Percentiles rank a stretch among this genome's conserved stretches.
phyloP scores from a whole-genome alignment of 2,888 invertebrate species.

The Prosopocoilus inquinatus region DNA sequence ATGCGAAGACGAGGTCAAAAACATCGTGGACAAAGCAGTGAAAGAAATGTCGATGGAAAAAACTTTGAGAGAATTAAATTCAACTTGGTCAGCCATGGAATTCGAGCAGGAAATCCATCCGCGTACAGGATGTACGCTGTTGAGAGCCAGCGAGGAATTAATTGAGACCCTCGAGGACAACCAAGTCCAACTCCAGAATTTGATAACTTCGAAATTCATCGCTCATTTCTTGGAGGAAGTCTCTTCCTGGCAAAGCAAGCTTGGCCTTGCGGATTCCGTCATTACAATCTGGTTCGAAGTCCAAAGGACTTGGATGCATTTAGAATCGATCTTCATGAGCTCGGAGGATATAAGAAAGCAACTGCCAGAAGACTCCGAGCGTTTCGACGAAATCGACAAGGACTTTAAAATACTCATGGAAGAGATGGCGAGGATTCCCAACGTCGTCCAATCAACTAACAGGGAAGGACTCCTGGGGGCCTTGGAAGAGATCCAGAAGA shows the following conservation, averaged over 20 bases:
- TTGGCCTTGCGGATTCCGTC: conserved; percentile 91
- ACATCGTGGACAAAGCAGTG: conserved; percentile 96
- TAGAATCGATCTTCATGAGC: conserved; percentile 97
- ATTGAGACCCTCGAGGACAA: conserved; percentile 97
- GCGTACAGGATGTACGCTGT: conserved; percentile 80
- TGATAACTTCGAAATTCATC: conserved; percentile 95
- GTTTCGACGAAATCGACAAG: conserved; percentile 87
- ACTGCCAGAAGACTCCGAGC: conserved; percentile 86
- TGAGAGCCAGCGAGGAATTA: conserved; percentile 90
- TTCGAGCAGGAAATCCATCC: conserved; percentile 87
- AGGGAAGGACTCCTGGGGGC: conserved; percentile 75
- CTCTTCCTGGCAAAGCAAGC: conserved; percentile 88
- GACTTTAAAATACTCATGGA: conserved; percentile 83
- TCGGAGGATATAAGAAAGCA: conserved; percentile 95
- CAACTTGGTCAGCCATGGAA: conserved; percentile 91
- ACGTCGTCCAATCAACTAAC: conserved; percentile 90
- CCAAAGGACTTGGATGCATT: conserved; percentile 94
- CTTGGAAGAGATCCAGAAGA: conserved; percentile 79
- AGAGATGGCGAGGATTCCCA: conserved; percentile 77
- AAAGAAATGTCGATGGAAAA: conserved; percentile 99
- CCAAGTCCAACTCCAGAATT: conserved; percentile 94
- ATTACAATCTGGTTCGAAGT: conserved; percentile 94
- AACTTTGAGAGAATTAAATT: conserved; percentile 82
- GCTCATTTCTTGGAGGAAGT: conserved; percentile 94
- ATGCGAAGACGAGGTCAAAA: conserved; percentile 96